Percentiles rank a stretch among this genome's conserved stretches.
Evolutionary conservation across 2,888 invertebrate species (phyloP).

Genomic region (Eumerus sabulonum): DNA sequence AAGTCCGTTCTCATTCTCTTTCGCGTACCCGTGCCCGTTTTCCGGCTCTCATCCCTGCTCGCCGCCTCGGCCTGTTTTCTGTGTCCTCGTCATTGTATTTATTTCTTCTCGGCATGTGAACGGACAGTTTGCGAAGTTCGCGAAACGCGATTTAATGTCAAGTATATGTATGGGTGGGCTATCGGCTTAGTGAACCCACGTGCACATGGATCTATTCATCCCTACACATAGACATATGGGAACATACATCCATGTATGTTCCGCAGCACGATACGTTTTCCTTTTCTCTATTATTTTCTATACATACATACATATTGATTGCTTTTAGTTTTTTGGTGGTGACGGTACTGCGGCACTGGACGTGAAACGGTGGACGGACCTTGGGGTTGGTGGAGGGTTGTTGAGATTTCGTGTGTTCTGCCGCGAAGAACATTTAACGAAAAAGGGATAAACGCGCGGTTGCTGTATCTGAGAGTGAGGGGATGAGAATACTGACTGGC

Average conservation of each 20-base stretch:
- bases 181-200: conserved; percentile 67
- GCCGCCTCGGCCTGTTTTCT: too few species aligned
- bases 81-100: conserved; percentile 51
- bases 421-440: conserved; percentile 66
- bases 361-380: conserved; percentile 11
- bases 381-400: conserved; percentile 19
- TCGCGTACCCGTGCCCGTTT: too few species aligned
- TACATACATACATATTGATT: conserved; percentile 65
- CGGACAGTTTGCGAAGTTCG: conserved; percentile 69
- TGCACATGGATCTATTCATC: conserved; percentile 27
- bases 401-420: conserved; percentile 57
- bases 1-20: too few species aligned
- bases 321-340: conserved; percentile 66
- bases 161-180: conserved; percentile 67
- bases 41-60: too few species aligned
- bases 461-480: conserved; percentile 26
- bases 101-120: conserved; percentile 67
- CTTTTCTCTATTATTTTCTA: conserved; percentile 66
- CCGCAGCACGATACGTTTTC: conserved; percentile 61
- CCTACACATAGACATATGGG: conserved; percentile 49
- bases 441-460: conserved; percentile 57
- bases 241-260: conserved; percentile 50
- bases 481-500: conserved; percentile 35
- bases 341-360: conserved; percentile 24
- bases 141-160: conserved; percentile 69